Evolutionary conservation across 2,113 vertebrate genomes (phyloP).

Genomic region (Sphyrna mokarran): DNA sequence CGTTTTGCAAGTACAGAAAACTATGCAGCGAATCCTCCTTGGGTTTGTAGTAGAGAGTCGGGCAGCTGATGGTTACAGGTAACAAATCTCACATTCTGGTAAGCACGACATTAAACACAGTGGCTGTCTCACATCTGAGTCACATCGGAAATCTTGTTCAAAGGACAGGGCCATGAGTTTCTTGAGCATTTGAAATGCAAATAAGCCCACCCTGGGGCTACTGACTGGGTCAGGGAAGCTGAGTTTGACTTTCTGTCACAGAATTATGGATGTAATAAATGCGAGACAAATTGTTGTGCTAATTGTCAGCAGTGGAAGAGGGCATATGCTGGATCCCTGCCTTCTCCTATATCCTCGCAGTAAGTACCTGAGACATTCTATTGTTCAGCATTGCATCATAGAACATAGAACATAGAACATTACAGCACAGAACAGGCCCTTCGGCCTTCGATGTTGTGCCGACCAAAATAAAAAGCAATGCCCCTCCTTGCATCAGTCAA

Average conservation of each 20-base stretch:
- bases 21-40: not conserved
- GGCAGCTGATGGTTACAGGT: not conserved
- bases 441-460: too few relatives aligned
- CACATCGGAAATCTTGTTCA: not conserved
- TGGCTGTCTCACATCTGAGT: not conserved
- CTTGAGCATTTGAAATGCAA: conserved; percentile 14
- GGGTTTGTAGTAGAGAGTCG: not conserved
- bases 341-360: not conserved
- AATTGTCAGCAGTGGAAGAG: not conserved
- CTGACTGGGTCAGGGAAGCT: not conserved
- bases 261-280: not conserved
- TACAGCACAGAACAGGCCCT: too few relatives aligned
- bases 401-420: too few relatives aligned
- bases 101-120: not conserved
- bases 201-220: not conserved
- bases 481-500: not conserved
- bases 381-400: not conserved
- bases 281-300: not conserved
- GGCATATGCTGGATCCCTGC: not conserved
- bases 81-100: not conserved
- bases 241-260: not conserved
- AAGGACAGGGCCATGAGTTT: not conserved
- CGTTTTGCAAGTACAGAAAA: not conserved
- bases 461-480: too few relatives aligned
- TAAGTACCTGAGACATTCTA: not conserved